A percentile compares a stretch with the other conserved stretches of the same genome.
Conservation (phyloP, 1,140 invertebrate genomes). For the Bombus picipes region DNA sequence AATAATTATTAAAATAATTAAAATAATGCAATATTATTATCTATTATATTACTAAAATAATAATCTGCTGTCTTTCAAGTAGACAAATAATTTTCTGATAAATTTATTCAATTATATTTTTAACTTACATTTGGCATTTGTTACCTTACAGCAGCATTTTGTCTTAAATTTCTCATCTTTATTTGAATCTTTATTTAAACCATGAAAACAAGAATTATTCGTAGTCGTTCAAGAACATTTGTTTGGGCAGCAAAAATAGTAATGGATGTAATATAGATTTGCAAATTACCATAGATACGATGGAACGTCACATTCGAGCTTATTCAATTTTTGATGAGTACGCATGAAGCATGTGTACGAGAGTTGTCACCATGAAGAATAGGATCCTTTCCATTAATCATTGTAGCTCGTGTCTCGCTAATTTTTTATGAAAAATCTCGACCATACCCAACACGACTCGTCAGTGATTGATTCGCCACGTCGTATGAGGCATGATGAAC, state of each 20-base stretch:
- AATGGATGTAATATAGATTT: neutral
- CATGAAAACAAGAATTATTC: too few species aligned
- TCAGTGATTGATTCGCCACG: neutral
- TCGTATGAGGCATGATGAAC: neutral
- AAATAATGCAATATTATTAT: neutral
- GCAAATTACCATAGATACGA: neutral
- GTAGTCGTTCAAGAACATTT: too few species aligned
- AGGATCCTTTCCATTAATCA: slow-evolving; percentile 19
- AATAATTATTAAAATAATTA: too few species aligned
- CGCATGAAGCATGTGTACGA: neutral
- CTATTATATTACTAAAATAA: neutral
- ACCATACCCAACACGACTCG: neutral
- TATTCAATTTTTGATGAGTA: neutral
- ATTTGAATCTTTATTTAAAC: too few species aligned
- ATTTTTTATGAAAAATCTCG: slow-evolving; percentile 18
- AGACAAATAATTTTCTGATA: neutral
- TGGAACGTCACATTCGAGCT: neutral
- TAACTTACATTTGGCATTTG: neutral
- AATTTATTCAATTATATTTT: neutral
- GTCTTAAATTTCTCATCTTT: neutral
- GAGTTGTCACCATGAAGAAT: slow-evolving; percentile 11
- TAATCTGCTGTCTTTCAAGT: neutral
- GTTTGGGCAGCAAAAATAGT: neutral
- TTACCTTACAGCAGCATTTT: neutral
- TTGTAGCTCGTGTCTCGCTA: neutral